These are phyloP conservation scores for Blastobasis adustella DNA, from an alignment of 2,888 invertebrate species.

Conservation along the genomic window DNA sequence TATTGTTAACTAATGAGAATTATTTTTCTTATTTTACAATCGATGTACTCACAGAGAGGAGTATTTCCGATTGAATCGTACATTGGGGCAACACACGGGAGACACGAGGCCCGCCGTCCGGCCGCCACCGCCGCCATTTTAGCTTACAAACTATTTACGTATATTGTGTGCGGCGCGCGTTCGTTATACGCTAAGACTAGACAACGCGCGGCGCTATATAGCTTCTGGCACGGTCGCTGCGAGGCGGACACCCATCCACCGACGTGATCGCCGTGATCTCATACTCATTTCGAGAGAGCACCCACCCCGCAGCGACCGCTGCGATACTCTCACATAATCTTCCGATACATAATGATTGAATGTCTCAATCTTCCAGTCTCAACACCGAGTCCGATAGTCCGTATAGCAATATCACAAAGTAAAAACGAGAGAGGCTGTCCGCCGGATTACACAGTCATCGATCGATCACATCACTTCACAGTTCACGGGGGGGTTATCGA, in stretches of 20 bases:
- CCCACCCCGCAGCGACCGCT: no score
- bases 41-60: no score
- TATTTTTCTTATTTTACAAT: no score
- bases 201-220: constrained; percentile 37
- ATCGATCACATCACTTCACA: background rate
- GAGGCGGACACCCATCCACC: background rate
- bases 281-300: no score
- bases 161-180: constrained; percentile 50
- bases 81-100: no score
- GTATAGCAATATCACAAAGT: constrained; percentile 10
- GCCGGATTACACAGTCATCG: constrained; percentile 7
- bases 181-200: constrained; percentile 52
- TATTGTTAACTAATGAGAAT: no score
- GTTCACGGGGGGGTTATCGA: background rate
- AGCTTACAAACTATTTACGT: constrained; percentile 58
- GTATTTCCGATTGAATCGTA: no score
- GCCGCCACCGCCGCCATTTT: constrained; percentile 26
- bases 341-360: constrained; percentile 3
- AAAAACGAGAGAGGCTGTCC: constrained; percentile 7
- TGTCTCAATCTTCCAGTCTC: constrained; percentile 5
- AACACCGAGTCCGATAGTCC: constrained; percentile 6
- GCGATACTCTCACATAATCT: background rate
- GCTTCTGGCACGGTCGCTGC: background rate
- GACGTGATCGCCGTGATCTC: no score
- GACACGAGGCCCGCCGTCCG: constrained; percentile 7